These are phyloP conservation scores for Hipparchia semele DNA, from an alignment of 2,888 invertebrate species.

Conservation along the genomic window DNA sequence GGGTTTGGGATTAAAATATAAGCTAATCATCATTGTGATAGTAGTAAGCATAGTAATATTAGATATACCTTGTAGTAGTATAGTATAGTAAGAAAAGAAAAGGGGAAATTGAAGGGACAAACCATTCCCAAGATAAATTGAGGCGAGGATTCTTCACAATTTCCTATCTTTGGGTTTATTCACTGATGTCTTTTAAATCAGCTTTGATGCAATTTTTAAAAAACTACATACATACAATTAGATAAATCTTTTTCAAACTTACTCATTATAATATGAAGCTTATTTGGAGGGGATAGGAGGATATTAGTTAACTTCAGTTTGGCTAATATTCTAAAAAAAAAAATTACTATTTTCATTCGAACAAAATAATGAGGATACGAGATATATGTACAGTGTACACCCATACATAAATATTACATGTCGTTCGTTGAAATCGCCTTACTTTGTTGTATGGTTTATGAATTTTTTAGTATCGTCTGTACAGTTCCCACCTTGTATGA, in stretches of 20 bases:
- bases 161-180: background rate
- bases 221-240: no score
- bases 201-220: background rate
- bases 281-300: no score
- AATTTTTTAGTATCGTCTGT: slow-evolving; percentile 23
- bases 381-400: no score
- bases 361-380: no score
- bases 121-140: background rate
- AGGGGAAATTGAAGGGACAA: background rate
- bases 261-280: no score
- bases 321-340: no score
- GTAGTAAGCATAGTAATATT: no score
- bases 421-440: background rate
- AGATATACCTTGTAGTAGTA: no score
- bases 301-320: no score
- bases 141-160: background rate
- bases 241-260: no score
- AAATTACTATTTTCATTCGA: no score
- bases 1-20: background rate
- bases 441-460: slow-evolving; percentile 1
- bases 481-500: slow-evolving; percentile 16
- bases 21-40: background rate
- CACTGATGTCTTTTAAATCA: background rate
- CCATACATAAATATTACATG: no score
- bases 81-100: background rate